Percentiles rank a stretch among this genome's conserved stretches.
Conservation (phyloP, 2,113 vertebrate species). For the Ursus arctos region DNA sequence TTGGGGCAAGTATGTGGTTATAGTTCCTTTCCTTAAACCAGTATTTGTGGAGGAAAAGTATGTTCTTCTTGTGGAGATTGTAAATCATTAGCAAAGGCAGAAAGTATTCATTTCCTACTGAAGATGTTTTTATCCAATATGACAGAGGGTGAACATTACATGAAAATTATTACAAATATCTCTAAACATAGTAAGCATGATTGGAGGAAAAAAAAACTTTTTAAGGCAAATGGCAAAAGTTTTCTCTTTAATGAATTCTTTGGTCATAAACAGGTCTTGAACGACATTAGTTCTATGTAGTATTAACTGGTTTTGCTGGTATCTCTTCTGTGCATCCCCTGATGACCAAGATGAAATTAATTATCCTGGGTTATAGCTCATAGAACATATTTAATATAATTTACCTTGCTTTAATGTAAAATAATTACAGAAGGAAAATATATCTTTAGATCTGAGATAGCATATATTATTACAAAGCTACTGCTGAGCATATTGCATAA, state of each 20-base stretch:
- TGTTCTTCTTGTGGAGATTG: background rate
- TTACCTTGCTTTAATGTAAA: constrained; percentile 29
- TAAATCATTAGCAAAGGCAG: background rate
- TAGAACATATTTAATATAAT: background rate
- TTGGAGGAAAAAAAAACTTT: background rate
- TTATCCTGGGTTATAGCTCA: constrained; percentile 12
- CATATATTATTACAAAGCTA: constrained; percentile 44
- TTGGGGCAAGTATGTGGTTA: background rate
- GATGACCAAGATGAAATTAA: background rate
- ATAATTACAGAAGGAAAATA: constrained; percentile 57
- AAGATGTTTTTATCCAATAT: background rate
- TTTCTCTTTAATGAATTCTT: constrained; percentile 77
- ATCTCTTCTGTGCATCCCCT: background rate
- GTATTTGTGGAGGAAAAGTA: background rate
- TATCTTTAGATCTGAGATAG: constrained; percentile 34
- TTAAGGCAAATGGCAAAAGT: constrained; percentile 53
- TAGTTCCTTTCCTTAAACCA: background rate
- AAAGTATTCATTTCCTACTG: background rate
- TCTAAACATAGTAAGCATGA: background rate
- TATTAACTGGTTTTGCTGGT: constrained; percentile 69
- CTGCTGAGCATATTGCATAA: constrained; percentile 38
- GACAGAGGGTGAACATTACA: background rate
- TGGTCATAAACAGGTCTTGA: constrained; percentile 58
- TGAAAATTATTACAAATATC: background rate
- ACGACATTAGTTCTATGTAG: background rate